These are phyloP conservation scores for Clavelina lepadiformis DNA, from an alignment of 23 tunicate species.

Conservation along the genomic window DNA sequence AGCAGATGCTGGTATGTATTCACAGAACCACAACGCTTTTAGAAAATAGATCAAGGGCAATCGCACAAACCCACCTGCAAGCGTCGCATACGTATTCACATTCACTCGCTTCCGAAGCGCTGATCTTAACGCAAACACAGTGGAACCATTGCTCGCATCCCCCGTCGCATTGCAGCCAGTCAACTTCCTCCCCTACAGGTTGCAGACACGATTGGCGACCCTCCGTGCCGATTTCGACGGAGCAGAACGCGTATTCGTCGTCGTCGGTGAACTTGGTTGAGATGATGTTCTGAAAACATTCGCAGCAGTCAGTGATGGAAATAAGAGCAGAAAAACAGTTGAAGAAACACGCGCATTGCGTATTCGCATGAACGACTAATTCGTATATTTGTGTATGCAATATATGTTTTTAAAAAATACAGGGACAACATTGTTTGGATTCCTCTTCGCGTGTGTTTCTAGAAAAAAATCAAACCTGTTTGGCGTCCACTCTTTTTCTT, in stretches of 20 bases:
- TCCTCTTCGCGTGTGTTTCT: too few relatives aligned
- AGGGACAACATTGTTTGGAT: too few relatives aligned
- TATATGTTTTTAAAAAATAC: too few relatives aligned
- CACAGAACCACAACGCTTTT: too few relatives aligned
- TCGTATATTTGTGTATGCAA: too few relatives aligned
- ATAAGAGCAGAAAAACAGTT: too few relatives aligned
- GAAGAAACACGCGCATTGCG: too few relatives aligned
- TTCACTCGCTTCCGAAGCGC: constrained; percentile 67
- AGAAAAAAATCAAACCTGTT: too few relatives aligned
- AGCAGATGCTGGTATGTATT: too few relatives aligned
- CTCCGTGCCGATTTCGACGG: constrained; percentile 41
- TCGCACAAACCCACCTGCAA: constrained; percentile 34
- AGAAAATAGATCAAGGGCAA: neutral
- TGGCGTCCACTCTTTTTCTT: constrained; percentile 14
- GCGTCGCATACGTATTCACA: constrained; percentile 71
- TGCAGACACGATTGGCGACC: constrained; percentile 42
- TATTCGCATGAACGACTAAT: too few relatives aligned
- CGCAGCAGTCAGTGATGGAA: too few relatives aligned
- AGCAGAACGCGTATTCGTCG: constrained; percentile 85
- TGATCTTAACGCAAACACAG: constrained; percentile 70
- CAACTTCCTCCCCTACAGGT: constrained; percentile 84
- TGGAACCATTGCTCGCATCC: constrained; percentile 96
- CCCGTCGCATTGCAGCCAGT: constrained; percentile 95
- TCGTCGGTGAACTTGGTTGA: constrained; percentile 41
- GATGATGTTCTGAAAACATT: too few relatives aligned